A percentile compares a stretch with the other conserved stretches of the same genome.
Evolutionary conservation across 2,113 vertebrate genomes (phyloP).

Genomic region (Mionectes macconnelli): DNA sequence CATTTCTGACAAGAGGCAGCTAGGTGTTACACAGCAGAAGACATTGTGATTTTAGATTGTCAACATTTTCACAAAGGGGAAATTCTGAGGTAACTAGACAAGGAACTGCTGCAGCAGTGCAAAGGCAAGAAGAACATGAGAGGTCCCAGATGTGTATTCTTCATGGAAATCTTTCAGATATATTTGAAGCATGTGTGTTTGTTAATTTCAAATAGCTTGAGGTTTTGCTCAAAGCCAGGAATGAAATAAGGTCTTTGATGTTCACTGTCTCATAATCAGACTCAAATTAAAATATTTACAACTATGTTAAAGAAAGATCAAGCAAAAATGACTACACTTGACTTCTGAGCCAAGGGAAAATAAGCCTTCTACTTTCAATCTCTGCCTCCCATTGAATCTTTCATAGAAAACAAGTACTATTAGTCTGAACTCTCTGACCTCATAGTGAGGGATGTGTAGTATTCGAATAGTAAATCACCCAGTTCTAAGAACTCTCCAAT

Average conservation of each 20-base stretch:
- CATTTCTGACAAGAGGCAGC: background rate
- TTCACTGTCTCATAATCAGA: background rate
- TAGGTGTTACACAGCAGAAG: background rate
- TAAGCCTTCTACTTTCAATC: background rate
- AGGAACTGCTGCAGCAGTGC: background rate
- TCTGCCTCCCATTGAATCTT: background rate
- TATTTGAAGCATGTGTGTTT: background rate
- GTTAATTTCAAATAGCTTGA: background rate
- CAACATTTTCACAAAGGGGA: background rate
- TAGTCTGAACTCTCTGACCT: background rate
- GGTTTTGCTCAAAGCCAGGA: background rate
- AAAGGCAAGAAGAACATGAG: background rate
- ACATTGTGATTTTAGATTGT: background rate
- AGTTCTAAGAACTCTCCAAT: background rate
- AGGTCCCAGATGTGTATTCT: background rate
- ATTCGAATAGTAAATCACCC: background rate
- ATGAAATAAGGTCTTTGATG: background rate
- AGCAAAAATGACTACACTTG: background rate
- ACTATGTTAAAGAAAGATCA: background rate
- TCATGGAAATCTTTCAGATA: background rate
- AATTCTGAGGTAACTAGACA: background rate
- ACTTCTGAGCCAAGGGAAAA: background rate
- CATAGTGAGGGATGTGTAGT: background rate
- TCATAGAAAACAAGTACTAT: background rate
- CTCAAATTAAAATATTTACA: background rate